Percentiles rank a stretch among this genome's conserved stretches.
Evolutionary conservation across 64 coral and sea anemone genomes (phyloP).

Genomic region (Astreopora myriophthalma): DNA sequence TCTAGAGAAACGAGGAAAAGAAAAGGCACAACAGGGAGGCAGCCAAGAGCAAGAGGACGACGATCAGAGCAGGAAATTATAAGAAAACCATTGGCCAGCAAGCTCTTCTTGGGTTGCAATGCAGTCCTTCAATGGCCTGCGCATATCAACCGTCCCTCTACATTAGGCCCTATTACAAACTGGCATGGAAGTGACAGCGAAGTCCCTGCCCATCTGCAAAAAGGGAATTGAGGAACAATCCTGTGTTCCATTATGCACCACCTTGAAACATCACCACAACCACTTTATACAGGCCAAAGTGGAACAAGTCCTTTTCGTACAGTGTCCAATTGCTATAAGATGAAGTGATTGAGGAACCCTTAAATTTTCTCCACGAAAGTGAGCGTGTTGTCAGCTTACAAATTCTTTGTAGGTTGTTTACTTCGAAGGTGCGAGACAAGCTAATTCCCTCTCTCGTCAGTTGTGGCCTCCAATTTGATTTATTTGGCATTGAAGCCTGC

Average conservation of each 20-base stretch:
- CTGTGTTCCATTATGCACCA: background rate
- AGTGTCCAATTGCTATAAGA: background rate
- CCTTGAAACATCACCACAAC: background rate
- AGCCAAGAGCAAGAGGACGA: background rate
- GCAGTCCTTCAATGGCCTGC: slow-evolving; percentile 4
- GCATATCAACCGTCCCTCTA: background rate
- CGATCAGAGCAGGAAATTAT: background rate
- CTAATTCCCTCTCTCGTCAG: background rate
- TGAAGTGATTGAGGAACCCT: background rate
- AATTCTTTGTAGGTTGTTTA: background rate
- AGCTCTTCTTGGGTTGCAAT: slow-evolving; percentile 28
- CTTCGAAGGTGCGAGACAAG: background rate
- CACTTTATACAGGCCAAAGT: slow-evolving; percentile 10
- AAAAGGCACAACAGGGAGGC: background rate
- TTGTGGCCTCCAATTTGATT: background rate
- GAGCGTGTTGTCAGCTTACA: background rate
- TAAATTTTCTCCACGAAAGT: background rate
- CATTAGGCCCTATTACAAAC: background rate
- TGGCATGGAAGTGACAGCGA: background rate
- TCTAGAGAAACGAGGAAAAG: background rate
- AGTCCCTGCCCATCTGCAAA: background rate
- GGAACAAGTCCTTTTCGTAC: background rate
- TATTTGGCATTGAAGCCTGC: background rate
- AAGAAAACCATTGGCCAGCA: background rate
- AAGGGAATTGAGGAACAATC: background rate